Evolutionary conservation across 2,797 vertebrate species (phyloP), one percentile per base, ranked within the genome.

Genomic region (Sylvilagus floridanus): DNA sequence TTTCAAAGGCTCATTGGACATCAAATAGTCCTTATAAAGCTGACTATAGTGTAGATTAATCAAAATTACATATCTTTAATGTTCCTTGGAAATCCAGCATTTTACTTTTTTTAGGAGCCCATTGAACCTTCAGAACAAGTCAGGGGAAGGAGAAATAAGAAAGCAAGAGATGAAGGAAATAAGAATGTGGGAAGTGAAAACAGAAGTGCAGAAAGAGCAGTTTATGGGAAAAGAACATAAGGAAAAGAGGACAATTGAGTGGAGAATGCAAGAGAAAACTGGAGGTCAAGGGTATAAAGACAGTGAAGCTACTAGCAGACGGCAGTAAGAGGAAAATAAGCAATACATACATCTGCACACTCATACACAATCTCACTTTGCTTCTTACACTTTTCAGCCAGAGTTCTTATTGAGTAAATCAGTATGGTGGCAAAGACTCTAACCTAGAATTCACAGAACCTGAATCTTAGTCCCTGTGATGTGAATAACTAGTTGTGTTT

Each of bases 11-110:
- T 97, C 96, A 95, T 96, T 97, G 88, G 78, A 90, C 11, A 96
- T 90, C 93, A 96, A 97, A 97, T 93, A 84, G 50, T 90, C 93
- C 96, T 78, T 92, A 86, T 66, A 84, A 95, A 94, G 90, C 79
- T 50, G 28, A 63, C 66, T 91, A n/a, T 22, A 28, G 52, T 69
- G 0, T 90, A 96, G 97, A 97, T 97, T 96, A 96, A 96, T 97
- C 96, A 96, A 96, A 92, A 97, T 97, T 96, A 95, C 32, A 54
- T 92, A 86, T 71, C 69, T 94, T 94, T 96, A 97, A 95, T 95
- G 76, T 96, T 35, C 90, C 78, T 97, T 96, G 88, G 94, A 96
- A 88, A 93, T 76, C 3, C 24, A 93, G 57, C 3, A 83, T 94
- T 93, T 90, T 78, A 47, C 84, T 77, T 57, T 66, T 95, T 84